Evolutionary conservation across 2,888 invertebrate genomes (phyloP).

Genomic region (Lepidocyrtoides sp.): DNA sequence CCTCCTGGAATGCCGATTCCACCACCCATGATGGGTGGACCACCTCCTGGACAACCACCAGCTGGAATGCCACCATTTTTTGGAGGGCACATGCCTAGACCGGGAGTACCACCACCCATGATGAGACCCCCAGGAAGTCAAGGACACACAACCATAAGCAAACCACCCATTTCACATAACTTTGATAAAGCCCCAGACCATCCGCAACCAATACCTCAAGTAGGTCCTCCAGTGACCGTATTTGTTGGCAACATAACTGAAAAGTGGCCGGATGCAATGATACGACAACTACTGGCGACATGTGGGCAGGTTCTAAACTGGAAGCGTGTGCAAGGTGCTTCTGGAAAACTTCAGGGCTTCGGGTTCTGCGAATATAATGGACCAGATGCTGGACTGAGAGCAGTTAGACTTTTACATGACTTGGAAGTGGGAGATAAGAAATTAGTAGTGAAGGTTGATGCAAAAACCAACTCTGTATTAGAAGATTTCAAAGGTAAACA

Average conservation of each 20-base stretch:
- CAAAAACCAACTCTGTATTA: conserved; percentile 97
- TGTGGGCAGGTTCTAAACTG: conserved; percentile 98
- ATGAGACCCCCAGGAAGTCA: conserved; percentile 53
- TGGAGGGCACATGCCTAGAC: conserved; percentile 73
- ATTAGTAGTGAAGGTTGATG: conserved; percentile 98
- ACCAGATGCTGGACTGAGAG: conserved; percentile 97
- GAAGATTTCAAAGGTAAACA: conserved; percentile 93
- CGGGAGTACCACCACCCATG: conserved; percentile 91
- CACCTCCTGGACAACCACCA: conserved; percentile 61
- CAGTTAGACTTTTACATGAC: conserved; percentile 97
- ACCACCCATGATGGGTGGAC: conserved; percentile 74
- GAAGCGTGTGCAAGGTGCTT: conserved; percentile 96
- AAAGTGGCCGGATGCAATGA: conserved; percentile 97
- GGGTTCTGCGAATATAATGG: conserved; percentile 99
- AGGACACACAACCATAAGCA: conserved; percentile 66
- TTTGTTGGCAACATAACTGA: conserved; percentile 99
- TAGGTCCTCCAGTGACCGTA: conserved; percentile 97
- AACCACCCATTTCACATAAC: conserved; percentile 74
- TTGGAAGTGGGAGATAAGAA: conserved; percentile 97
- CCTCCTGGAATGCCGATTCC: conserved; percentile 81
- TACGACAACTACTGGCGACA: conserved; percentile 94
- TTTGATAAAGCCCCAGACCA: conserved; percentile 79
- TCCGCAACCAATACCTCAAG: conserved; percentile 82
- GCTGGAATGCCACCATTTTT: conserved; percentile 84
- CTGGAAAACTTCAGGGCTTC: conserved; percentile 90